These are phyloP conservation scores for Collichthys lucidus DNA, from an alignment of 2,113 vertebrate species.

Conservation along the genomic window DNA sequence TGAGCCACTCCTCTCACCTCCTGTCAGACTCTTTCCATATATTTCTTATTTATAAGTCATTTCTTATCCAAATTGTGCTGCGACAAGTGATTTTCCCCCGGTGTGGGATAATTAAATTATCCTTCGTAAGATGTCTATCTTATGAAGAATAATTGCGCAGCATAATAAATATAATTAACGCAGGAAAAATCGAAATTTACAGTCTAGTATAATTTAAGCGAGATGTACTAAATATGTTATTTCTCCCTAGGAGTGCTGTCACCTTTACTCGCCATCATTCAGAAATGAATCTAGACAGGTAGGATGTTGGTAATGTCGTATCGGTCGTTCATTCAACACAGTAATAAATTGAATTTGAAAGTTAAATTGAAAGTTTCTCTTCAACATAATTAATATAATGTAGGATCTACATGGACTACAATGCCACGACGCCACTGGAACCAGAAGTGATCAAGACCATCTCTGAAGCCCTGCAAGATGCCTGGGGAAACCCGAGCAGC, in stretches of 20 bases:
- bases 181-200: too few relatives aligned
- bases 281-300: slow-evolving; percentile 63
- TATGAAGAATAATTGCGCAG: too few relatives aligned
- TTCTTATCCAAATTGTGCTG: too few relatives aligned
- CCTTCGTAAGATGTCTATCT: too few relatives aligned
- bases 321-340: not conserved
- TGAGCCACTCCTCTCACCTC: too few relatives aligned
- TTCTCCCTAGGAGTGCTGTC: slow-evolving; percentile 16
- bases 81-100: too few relatives aligned
- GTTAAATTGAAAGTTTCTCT: not conserved
- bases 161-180: too few relatives aligned
- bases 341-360: not conserved
- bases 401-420: slow-evolving; percentile 95
- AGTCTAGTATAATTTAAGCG: too few relatives aligned
- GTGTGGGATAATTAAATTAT: too few relatives aligned
- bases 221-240: not conserved
- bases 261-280: slow-evolving; percentile 25
- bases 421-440: slow-evolving; percentile 92
- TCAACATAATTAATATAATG: not conserved
- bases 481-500: slow-evolving; percentile 98
- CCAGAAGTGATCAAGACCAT: slow-evolving; percentile 85
- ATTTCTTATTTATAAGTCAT: too few relatives aligned
- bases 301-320: not conserved
- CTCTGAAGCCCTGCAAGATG: slow-evolving; percentile 86
- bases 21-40: too few relatives aligned